A percentile compares a stretch with the other conserved stretches of the same genome.
phyloP scores from a whole-genome alignment of 2,113 vertebrate species.

The Prunella fulvescens region DNA sequence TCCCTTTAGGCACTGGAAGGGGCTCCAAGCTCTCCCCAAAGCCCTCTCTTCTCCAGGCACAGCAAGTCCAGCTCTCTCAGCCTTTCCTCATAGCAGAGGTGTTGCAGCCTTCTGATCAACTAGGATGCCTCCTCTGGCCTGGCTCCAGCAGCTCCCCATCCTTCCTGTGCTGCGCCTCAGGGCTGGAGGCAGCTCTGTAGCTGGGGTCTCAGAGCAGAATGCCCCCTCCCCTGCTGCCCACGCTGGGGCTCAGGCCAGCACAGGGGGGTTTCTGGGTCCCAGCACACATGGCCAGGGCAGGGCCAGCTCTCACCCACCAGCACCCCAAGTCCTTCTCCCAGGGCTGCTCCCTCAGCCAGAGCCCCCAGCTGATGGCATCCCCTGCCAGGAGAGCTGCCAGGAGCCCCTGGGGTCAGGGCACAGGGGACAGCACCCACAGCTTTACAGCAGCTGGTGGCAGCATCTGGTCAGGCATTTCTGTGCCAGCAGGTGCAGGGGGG shows the following conservation, averaged over 20 bases:
- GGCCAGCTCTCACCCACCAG: background rate
- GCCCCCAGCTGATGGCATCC: background rate
- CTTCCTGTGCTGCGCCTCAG: no score
- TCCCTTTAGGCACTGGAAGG: background rate
- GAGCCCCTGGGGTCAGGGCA: background rate
- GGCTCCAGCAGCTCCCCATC: background rate
- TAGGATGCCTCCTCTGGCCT: background rate
- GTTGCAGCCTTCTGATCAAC: background rate
- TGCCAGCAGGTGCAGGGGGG: background rate
- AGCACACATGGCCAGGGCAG: background rate
- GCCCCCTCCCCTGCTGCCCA: background rate
- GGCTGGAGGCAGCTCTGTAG: background rate
- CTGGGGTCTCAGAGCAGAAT: background rate
- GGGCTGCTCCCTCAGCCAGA: background rate
- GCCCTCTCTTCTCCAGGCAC: background rate
- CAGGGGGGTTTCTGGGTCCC: background rate
- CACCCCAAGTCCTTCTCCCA: background rate
- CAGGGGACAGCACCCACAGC: accelerated
- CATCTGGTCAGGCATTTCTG: background rate
- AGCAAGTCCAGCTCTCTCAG: background rate
- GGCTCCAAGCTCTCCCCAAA: background rate
- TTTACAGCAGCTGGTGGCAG: background rate
- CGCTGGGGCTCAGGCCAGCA: background rate
- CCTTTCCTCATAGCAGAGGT: background rate
- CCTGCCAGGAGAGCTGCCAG: background rate